A percentile compares a stretch with the other conserved stretches of the same genome.
Evolutionary conservation across 2,888 invertebrate genomes (phyloP).

Genomic region (Elegia similella): DNA sequence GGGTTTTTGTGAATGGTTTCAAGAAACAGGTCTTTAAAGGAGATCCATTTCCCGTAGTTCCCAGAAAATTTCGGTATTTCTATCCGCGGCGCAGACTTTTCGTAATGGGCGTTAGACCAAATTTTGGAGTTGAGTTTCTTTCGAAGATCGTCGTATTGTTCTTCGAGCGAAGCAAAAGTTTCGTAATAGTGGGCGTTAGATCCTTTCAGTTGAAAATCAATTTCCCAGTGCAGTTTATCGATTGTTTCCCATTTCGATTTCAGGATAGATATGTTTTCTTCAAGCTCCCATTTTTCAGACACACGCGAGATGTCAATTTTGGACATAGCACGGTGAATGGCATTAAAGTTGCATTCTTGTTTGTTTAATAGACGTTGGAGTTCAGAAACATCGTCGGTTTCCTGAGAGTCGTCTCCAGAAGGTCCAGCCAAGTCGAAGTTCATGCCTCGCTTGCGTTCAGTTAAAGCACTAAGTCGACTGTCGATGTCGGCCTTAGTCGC

Average conservation of each 20-base stretch:
- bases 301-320: conserved; percentile 13
- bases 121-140: conserved; percentile 17
- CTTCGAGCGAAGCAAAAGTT: conserved; percentile 6
- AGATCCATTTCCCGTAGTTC: neutral
- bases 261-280: conserved; percentile 18
- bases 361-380: conserved; percentile 1
- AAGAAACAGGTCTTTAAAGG: neutral
- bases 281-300: conserved; percentile 22
- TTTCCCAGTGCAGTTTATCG: conserved; percentile 23
- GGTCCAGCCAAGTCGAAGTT: too few species aligned
- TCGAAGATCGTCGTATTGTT: conserved; percentile 5
- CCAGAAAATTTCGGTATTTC: neutral
- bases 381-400: too few species aligned
- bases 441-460: too few species aligned
- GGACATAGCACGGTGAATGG: conserved; percentile 18
- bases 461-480: too few species aligned
- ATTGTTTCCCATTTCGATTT: conserved; percentile 21
- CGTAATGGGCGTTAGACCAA: conserved; percentile 20
- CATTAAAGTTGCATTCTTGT: conserved; percentile 24
- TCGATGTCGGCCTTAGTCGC: neutral
- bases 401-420: too few species aligned
- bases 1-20: conserved; percentile 29
- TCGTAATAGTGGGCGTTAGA: conserved; percentile 10
- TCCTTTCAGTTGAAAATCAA: conserved; percentile 18
- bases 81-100: neutral